Base-by-base conservation (phyloP, 2,888 invertebrate genomes). In the Cheiracanthium punctorium region DNA sequence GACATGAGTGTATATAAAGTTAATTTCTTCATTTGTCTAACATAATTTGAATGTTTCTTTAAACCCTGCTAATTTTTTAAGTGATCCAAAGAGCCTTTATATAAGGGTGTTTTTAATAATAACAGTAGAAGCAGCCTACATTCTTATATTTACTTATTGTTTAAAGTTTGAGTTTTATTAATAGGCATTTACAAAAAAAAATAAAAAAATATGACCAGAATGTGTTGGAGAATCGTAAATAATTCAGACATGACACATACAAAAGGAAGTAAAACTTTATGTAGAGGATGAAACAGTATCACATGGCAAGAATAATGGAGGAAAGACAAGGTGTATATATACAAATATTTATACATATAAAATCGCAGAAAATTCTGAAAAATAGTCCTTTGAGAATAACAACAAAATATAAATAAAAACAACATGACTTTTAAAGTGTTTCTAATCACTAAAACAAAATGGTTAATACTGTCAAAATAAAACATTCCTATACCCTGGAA, bases 391-490 rank as follows among this genome's bases (percentile, higher is more conserved):
- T 67, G 84, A 74, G 48, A 77, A 79, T 69, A 64, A 84, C 73
- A 84, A 84, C 79, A 79, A 76, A 82, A 84, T 84, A 84, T 74
- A 84, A 69, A 84, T 74, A 82, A 82, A 70, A 71, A 82, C 64
- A 77, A 77, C 58, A 64, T 69, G 43, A 79, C 84, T 75, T 71
- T 52, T 79, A 84, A 41, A 69, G 72, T 64, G 17, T 58, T 77
- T 58, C 73, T 52, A 77, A 69, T 52, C 73, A 82, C 43, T 43
- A 37, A 29, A 43, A 76, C 24, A 64, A 58, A 58, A 82, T 72
- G 29, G 30, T 32, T 82, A 82, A 84, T 79, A 79, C 79, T 74
- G 73, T 69, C 65, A 69, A 73, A 41, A 28, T 28, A 28, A 58
- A 79, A 79, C 74, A 67, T 58, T 84, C 79, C 70, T 32, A 37